phyloP scores from a whole-genome alignment of 2,888 invertebrate genomes.

The Therioaphis trifolii region DNA sequence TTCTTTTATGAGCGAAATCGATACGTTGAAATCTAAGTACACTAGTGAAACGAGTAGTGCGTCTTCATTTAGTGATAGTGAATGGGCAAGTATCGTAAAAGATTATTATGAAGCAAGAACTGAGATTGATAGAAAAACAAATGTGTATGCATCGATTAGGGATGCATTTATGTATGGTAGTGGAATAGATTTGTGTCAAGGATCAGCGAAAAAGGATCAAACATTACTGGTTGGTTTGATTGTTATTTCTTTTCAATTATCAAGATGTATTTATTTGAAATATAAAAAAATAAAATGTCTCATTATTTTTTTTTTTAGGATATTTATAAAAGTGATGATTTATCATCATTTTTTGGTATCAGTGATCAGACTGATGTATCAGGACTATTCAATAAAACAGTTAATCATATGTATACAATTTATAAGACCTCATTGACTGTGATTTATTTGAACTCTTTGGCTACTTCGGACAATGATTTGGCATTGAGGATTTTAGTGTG shows the following conservation, averaged over 20 bases:
- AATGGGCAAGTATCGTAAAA: neutral
- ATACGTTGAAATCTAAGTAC: neutral
- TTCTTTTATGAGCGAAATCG: neutral
- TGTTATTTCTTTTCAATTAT: neutral
- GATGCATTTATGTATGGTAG: slow-evolving; percentile 5
- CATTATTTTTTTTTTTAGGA: slow-evolving; percentile 15
- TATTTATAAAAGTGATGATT: slow-evolving; percentile 12
- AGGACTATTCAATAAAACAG: neutral
- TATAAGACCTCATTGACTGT: neutral
- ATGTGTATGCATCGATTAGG: neutral
- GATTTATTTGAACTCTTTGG: slow-evolving; percentile 11
- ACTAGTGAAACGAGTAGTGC: too few species aligned
- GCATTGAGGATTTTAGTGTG: neutral
- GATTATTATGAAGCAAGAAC: neutral
- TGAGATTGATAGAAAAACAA: neutral
- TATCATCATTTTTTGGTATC: neutral
- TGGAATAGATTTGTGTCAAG: slow-evolving; percentile 16
- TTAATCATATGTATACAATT: slow-evolving; percentile 16
- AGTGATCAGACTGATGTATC: neutral
- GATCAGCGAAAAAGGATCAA: neutral
- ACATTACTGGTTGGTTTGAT: slow-evolving; percentile 27
- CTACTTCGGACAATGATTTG: neutral
- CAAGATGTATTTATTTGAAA: neutral
- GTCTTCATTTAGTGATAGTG: neutral
- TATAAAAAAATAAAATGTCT: neutral